These are phyloP conservation scores for Ammodytes dubius DNA, from an alignment of 2,113 vertebrate genomes.

Conservation along the genomic window DNA sequence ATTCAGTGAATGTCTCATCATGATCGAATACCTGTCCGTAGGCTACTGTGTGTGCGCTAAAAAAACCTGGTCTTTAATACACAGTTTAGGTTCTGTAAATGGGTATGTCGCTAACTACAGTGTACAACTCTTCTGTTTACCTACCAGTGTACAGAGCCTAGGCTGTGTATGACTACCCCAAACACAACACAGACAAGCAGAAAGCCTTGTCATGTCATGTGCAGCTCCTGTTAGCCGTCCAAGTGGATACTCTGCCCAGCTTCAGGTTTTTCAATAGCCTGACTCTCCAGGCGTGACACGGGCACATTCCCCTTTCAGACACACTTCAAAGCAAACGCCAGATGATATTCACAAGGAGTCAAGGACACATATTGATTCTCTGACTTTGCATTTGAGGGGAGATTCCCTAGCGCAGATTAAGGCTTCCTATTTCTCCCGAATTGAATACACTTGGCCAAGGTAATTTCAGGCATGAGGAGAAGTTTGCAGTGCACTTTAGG, in stretches of 20 bases:
- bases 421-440: constrained; percentile 9
- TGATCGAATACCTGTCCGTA: too few species aligned
- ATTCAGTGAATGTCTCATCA: too few species aligned
- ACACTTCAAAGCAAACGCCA: constrained; percentile 61
- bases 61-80: too few species aligned
- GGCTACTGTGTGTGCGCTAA: too few species aligned
- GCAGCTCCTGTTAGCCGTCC: constrained; percentile 37
- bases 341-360: constrained; percentile 32
- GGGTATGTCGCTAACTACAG: too few species aligned
- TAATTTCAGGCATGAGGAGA: constrained; percentile 13
- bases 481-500: constrained; percentile 23
- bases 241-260: constrained; percentile 39
- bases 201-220: constrained; percentile 7
- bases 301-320: constrained; percentile 44
- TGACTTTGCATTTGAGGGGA: constrained; percentile 19
- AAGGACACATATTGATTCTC: constrained; percentile 51
- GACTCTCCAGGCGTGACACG: constrained; percentile 42
- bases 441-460: constrained; percentile 6
- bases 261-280: constrained; percentile 47
- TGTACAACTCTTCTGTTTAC: too few species aligned
- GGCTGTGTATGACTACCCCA: background rate
- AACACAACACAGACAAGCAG: background rate
- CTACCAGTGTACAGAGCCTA: too few species aligned
- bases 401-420: constrained; percentile 3
- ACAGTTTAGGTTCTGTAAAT: too few species aligned